Percentiles rank a stretch among this genome's conserved stretches.
phyloP scores from a whole-genome alignment of 2,797 vertebrate species.

The Ptychobarbus kaznakovi region DNA sequence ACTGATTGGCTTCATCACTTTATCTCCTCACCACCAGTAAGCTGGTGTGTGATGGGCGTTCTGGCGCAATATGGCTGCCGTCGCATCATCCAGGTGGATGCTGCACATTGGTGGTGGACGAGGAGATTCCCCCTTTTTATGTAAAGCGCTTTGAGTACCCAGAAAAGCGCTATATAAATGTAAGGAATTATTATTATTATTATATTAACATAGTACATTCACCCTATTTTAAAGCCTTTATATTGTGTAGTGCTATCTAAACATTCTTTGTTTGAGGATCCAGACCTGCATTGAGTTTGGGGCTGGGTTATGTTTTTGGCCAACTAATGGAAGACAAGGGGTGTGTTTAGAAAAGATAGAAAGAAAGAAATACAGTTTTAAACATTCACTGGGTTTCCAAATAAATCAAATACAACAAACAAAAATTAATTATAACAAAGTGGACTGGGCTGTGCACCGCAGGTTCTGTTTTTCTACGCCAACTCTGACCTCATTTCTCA shows the following conservation, averaged over 20 bases:
- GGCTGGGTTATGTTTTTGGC: neutral
- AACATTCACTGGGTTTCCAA: constrained; percentile 23
- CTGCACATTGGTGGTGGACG: no score
- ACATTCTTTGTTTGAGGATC: neutral
- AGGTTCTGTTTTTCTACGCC: constrained; percentile 45
- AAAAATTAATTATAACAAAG: constrained; percentile 38
- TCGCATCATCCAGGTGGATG: no score
- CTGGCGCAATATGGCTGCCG: no score
- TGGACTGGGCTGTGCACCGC: constrained; percentile 36
- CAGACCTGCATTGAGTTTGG: no score
- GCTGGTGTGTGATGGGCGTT: no score
- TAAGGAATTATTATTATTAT: neutral
- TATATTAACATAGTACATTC: neutral
- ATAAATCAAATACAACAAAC: constrained; percentile 8
- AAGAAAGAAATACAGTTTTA: neutral
- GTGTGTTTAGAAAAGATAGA: neutral
- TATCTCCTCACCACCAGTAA: no score
- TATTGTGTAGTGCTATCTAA: neutral
- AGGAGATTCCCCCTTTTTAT: no score
- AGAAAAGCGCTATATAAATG: no score
- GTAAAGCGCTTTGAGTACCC: no score
- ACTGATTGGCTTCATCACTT: no score
- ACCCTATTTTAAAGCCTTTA: neutral
- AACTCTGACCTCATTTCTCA: constrained; percentile 61
- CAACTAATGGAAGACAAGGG: neutral